Conservation (phyloP, 2,888 invertebrate species). For the Epistrophella euchroma region DNA sequence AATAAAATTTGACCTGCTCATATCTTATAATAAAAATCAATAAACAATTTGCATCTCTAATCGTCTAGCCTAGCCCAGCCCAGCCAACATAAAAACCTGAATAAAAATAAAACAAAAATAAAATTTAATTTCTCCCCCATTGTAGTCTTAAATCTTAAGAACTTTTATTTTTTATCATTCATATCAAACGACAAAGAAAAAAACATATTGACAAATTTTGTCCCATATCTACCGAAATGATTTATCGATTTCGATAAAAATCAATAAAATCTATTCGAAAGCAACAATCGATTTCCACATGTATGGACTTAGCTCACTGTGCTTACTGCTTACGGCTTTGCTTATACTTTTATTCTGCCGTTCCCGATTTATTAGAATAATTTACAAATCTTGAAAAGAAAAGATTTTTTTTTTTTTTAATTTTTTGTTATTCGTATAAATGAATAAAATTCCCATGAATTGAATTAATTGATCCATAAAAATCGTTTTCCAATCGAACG, state of each 20-base stretch:
- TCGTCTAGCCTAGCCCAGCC: no score
- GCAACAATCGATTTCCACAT: background rate
- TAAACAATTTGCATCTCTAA: background rate
- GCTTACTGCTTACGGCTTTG: background rate
- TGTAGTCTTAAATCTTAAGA: background rate
- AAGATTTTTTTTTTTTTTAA: background rate
- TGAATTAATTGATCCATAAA: slow-evolving; percentile 72
- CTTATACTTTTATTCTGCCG: background rate
- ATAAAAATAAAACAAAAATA: background rate
- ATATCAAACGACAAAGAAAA: background rate
- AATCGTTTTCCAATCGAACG: slow-evolving; percentile 54
- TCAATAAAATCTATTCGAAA: slow-evolving; percentile 25
- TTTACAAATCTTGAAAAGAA: slow-evolving; percentile 14
- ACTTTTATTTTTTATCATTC: background rate
- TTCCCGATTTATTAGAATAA: slow-evolving; percentile 27
- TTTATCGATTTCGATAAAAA: slow-evolving; percentile 21
- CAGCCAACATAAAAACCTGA: background rate
- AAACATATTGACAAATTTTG: slow-evolving; percentile 26
- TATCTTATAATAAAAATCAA: background rate
- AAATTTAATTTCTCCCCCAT: background rate
- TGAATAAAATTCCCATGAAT: slow-evolving; percentile 60
- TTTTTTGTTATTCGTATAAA: background rate
- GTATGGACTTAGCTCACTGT: background rate
- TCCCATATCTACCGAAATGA: slow-evolving; percentile 14
- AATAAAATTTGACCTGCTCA: background rate